Evolutionary conservation across 2,113 vertebrate genomes (phyloP), one percentile per base, ranked within the genome.

Genomic region (Ptychochromis oligacanthus): DNA sequence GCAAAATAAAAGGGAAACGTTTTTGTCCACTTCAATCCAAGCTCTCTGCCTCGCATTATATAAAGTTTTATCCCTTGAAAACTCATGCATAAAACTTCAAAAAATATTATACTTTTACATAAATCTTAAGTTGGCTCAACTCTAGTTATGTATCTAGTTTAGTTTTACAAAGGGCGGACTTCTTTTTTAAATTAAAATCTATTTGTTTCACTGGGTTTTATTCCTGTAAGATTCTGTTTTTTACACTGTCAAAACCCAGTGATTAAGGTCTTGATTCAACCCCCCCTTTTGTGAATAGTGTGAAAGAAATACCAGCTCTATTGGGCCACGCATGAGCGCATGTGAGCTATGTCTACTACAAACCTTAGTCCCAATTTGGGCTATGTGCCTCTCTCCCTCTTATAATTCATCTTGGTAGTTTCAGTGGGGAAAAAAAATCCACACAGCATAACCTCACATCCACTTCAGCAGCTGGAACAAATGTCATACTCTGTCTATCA

Each of bases 281-380:
- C 82, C 81, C 72, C 65, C 84, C 85, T 75, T 77, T 89, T 88
- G 88, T 94, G 86, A 94, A 92, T 93, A 93, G 91, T 92, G 90
- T 94, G 93, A 94, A 95, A 95, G 91, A 95, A 95, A 95, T 94
- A 92, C 93, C 91, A 93, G 89, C 91, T 95, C 96, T 95, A 95
- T 96, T 92, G 90, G 85, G 94, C 91, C 91, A 95, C 82, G 95
- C 96, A 95, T 95, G 88, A 95, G 91, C 93, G 95, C 93, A 87
- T 91, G 88, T 81, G 88, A 96, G 96, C 93, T 96, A 97, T 97
- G 96, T 85, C 86, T 91, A 94, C 93, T 93, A 93, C 90, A 87
- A 92, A 90, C 93, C 77, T 85, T 74, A 83, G 88, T 87, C 91
- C 85, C 91, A 91, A 91, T 90, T 87, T 89, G 92, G 91, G 90